A percentile compares a stretch with the other conserved stretches of the same genome.
These are phyloP conservation scores for Malurus splendens DNA, from an alignment of 2,797 vertebrate genomes.

Conservation along the genomic window DNA sequence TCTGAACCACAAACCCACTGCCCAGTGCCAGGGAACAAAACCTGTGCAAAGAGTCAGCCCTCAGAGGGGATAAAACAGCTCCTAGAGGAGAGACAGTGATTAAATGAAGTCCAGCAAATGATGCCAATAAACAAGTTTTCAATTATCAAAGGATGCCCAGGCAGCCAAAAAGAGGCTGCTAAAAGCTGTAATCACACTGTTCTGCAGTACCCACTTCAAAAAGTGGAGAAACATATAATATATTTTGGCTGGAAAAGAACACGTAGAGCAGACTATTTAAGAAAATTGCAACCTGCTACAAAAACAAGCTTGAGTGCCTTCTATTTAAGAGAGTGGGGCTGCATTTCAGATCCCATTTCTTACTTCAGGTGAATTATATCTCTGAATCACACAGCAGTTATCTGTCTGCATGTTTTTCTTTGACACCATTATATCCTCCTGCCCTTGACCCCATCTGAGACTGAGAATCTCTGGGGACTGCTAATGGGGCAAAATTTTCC, in stretches of 20 bases:
- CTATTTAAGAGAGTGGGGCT: conserved; percentile 40
- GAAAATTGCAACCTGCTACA: conserved; percentile 67
- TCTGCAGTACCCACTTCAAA: conserved; percentile 30
- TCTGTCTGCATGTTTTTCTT: conserved; percentile 30
- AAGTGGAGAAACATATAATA: conserved; percentile 43
- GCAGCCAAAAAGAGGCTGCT: conserved; percentile 42
- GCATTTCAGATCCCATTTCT: conserved; percentile 48
- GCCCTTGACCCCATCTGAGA: conserved; percentile 38
- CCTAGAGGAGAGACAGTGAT: conserved; percentile 28
- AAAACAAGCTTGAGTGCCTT: conserved; percentile 54
- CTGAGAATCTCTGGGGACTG: neutral
- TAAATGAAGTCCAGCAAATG: conserved; percentile 44
- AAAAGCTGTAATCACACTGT: conserved; percentile 61
- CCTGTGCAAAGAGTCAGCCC: neutral
- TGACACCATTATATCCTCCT: conserved; percentile 14
- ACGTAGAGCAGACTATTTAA: conserved; percentile 54
- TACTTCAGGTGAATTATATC: conserved; percentile 53
- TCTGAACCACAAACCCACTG: neutral
- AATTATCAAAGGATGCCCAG: conserved; percentile 44
- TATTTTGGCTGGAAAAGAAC: conserved; percentile 48
- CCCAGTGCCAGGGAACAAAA: neutral
- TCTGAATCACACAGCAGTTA: conserved; percentile 31
- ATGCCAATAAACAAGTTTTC: conserved; percentile 58
- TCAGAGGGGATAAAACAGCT: conserved; percentile 33
- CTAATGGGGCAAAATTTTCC: conserved; percentile 6